Evolutionary conservation across 2,797 vertebrate species (phyloP).

Genomic region (Hypotaenidia okinawae): DNA sequence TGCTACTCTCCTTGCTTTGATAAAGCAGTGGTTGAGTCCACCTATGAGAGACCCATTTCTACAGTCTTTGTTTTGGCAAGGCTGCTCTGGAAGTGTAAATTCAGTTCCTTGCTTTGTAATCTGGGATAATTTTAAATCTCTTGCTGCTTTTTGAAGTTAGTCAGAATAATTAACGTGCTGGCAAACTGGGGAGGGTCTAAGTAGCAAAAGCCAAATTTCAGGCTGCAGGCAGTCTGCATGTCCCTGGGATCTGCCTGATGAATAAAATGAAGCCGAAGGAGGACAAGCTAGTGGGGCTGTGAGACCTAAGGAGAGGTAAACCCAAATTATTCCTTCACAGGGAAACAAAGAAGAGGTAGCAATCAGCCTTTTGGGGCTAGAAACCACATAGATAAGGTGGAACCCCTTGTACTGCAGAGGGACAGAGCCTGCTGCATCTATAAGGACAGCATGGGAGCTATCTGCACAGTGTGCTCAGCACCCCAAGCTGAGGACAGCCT

Average conservation of each 20-base stretch:
- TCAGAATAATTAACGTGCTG: neutral
- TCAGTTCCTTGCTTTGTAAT: neutral
- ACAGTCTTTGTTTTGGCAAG: neutral
- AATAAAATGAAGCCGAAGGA: neutral
- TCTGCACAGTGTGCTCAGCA: rapidly evolving
- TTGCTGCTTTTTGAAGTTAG: neutral
- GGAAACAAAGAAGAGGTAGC: neutral
- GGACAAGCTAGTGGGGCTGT: neutral
- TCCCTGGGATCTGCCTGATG: neutral
- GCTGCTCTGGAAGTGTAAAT: neutral
- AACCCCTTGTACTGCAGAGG: neutral
- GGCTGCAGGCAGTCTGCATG: neutral
- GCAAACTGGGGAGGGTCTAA: neutral
- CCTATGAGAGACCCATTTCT: neutral
- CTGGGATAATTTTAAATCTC: neutral
- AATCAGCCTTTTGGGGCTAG: neutral
- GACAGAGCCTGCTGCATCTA: neutral
- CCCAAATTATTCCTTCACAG: neutral
- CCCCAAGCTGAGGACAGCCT: neutral
- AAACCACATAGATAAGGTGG: neutral
- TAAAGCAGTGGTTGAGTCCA: neutral
- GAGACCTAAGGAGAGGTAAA: neutral
- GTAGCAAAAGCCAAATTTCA: neutral
- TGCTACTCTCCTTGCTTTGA: neutral
- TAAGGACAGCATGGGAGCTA: neutral